Base-by-base conservation (phyloP, 2,888 invertebrate genomes). In the Desoria tigrina region DNA sequence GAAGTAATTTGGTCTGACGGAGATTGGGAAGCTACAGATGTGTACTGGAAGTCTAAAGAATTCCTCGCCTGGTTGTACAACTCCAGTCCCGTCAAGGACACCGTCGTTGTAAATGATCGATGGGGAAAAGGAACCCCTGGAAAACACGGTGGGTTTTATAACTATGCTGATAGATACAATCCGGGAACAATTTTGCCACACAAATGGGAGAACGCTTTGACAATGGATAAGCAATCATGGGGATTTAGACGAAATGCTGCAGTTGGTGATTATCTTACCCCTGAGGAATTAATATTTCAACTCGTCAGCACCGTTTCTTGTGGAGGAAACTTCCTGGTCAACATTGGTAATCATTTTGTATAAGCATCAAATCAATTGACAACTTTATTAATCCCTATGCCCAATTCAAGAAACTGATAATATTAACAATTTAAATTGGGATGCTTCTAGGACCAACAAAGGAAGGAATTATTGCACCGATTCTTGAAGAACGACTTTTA, bases 221-320 rank as follows among this genome's bases (percentile, higher is more conserved):
- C 83, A 0, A 77, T 84, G 39, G 84, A 84, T 72, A 78, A 77
- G 57, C 54, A 76, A 9, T 82, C 83, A 0, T 81, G 80, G 80
- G 80, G 79, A 16, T 80, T 75, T 71, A 58, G 79, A 37, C 72
- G 90, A 74, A 87, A 90, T 77, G 87, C 90, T 18, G 80, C 81
- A 2, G 75, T 92, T 0, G 78, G 81, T 6, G 88, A 92, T 76
- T 88, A 88, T 74, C 79, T 90, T 70, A 87, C 86, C 1, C 83
- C 84, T 1, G 79, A 85, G 32, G 87, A 92, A 69, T 80, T 97
- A 1, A 81, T 94, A 0, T 81, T 82, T 73, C 85, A 88, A 78
- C 80, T 94, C n/a, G 87, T 87, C 0, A 82, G 85, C 70, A 92
- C 92, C 0, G 86, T 94, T 14, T 90, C 92, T 77, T 92, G 90